Conservation (phyloP, 2,888 invertebrate genomes). For the Drosophila greeni region DNA sequence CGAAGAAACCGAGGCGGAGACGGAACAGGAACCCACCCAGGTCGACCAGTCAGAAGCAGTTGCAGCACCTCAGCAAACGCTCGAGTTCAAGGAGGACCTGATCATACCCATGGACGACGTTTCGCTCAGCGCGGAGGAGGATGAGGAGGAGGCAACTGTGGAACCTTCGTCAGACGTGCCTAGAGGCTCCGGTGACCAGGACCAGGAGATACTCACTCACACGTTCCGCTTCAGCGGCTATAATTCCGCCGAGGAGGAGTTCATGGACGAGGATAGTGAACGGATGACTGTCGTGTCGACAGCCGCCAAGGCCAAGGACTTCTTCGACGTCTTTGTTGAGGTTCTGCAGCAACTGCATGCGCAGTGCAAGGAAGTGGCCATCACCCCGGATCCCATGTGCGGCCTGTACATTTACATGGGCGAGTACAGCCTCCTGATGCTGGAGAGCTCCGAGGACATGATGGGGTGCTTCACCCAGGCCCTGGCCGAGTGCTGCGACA, state of each 20-base stretch:
- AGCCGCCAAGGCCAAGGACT: slow-evolving; percentile 34
- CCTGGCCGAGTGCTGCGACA: slow-evolving; percentile 36
- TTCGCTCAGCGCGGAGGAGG: not conserved
- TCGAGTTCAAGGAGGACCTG: slow-evolving; percentile 2
- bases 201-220: slow-evolving; percentile 44
- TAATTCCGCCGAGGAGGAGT: not conserved
- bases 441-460: slow-evolving; percentile 73
- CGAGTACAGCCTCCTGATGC: slow-evolving; percentile 63
- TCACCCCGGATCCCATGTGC: slow-evolving; percentile 61
- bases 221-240: slow-evolving; percentile 40
- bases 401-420: slow-evolving; percentile 70
- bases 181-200: not conserved
- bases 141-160: not conserved
- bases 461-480: slow-evolving; percentile 58
- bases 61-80: not conserved
- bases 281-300: not conserved
- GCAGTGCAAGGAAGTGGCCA: slow-evolving; percentile 28
- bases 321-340: slow-evolving; percentile 41
- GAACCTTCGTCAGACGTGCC: not conserved
- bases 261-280: slow-evolving; percentile 3
- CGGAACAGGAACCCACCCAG: not conserved
- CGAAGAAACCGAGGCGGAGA: not conserved
- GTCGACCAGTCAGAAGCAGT: not conserved
- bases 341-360: slow-evolving; percentile 41
- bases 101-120: not conserved